These are phyloP conservation scores for Drosophila macrospina DNA, from an alignment of 2,888 invertebrate genomes.

Conservation along the genomic window DNA sequence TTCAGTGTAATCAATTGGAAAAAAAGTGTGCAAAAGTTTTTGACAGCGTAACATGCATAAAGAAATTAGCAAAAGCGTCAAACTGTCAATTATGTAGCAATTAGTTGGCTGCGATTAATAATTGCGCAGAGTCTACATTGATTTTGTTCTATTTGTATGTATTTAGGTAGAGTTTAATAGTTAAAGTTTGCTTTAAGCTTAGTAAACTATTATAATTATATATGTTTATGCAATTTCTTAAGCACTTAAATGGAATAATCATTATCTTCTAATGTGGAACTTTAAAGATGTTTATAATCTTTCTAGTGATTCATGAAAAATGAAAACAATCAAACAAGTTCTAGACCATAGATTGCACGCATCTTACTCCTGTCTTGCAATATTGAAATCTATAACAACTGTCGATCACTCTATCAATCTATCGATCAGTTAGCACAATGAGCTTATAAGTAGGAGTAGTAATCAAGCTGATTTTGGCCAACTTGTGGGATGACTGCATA, in stretches of 20 bases:
- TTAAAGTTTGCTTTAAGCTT: not conserved
- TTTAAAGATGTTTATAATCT: too few species aligned
- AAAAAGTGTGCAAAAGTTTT: constrained; percentile 59
- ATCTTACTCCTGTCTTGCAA: too few species aligned
- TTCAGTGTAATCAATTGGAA: constrained; percentile 28
- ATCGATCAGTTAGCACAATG: not conserved
- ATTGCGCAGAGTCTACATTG: constrained; percentile 37
- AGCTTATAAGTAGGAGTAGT: not conserved
- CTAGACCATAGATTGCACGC: too few species aligned
- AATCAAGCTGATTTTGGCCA: constrained; percentile 1
- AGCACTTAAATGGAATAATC: too few species aligned
- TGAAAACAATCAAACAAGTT: too few species aligned
- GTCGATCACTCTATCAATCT: too few species aligned
- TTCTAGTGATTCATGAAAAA: too few species aligned
- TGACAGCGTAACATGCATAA: constrained; percentile 77
- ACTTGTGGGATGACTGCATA: not conserved
- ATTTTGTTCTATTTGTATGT: constrained; percentile 19
- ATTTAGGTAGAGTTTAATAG: constrained; percentile 27
- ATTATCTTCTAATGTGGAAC: too few species aligned
- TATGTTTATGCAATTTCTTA: too few species aligned
- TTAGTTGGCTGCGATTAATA: constrained; percentile 70
- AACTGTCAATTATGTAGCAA: constrained; percentile 76
- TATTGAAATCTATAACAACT: too few species aligned
- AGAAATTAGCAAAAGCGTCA: constrained; percentile 78
- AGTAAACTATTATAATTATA: too few species aligned